Evolutionary conservation across 1,140 invertebrate genomes (phyloP), one percentile per base, ranked within the genome.

Genomic region (Diploscapter pachys): DNA sequence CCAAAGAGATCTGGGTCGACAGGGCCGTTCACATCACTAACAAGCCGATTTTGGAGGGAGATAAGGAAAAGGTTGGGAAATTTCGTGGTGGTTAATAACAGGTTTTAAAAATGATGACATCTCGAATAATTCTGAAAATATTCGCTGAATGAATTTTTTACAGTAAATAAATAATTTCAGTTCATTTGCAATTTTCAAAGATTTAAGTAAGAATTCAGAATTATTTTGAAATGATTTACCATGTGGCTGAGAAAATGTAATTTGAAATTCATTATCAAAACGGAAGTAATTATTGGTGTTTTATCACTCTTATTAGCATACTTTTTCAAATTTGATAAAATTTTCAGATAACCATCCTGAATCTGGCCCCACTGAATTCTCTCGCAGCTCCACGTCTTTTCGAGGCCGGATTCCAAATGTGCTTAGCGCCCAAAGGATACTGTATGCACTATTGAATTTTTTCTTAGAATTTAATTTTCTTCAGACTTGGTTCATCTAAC

Each of bases 281-380:
- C 57, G 9, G 9, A 59, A 59, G 9, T 11, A 59, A 13, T 59
- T 59, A 59, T 59, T 59, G 57, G 9, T 59, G 9, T 59, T 59
- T 31, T 31, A 31, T 31, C 31, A 31, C 31, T 11, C 9, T 59
- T 13, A 59, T 9, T 8, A 65, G 8, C 6, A 13, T 65, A 65
- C 13, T 31, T 31, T 31, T 65, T 65, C 31, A 65, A 72, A 31
- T 72, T 72, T 48, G 11, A 49, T 50, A 5, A 52, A 13, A 62
- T 77, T 77, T 79, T 49, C 63, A 77, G 76, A 77, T 79, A 4
- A 73, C 77, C 4, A 55, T 79, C 3, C 6, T 79, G 4, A 79
- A 75, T 73, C 51, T 79, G 61, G 50, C 57, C 13, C 49, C 62
- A 31, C 56, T 78, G 2, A 13, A 76, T 11, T 72, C 71, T 3